Evolutionary conservation across 2,888 invertebrate genomes (phyloP).

Genomic region (Stenodera caucasica): DNA sequence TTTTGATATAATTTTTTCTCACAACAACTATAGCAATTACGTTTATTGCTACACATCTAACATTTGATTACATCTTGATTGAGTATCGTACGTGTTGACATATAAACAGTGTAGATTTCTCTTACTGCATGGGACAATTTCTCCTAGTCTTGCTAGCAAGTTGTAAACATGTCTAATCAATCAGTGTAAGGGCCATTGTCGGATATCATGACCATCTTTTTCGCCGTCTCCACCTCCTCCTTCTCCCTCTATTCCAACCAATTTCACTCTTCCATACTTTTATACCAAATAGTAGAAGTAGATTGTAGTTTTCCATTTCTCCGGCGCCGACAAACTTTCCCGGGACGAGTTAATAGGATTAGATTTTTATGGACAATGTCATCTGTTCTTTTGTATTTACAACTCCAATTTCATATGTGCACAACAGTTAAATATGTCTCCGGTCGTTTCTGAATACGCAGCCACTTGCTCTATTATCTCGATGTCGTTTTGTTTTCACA

Average conservation of each 20-base stretch:
- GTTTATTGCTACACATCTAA: neutral
- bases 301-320: slow-evolving; percentile 42
- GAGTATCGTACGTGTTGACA: slow-evolving; percentile 5
- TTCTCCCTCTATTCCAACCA: slow-evolving; percentile 33
- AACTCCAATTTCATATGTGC: slow-evolving; percentile 44
- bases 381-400: slow-evolving; percentile 52
- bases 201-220: slow-evolving; percentile 40
- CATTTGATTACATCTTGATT: slow-evolving; percentile 2
- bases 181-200: slow-evolving; percentile 35
- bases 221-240: too few species aligned
- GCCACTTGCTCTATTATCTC: slow-evolving; percentile 6
- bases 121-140: slow-evolving; percentile 24
- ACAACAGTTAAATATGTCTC: slow-evolving; percentile 47
- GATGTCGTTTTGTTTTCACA: slow-evolving; percentile 1
- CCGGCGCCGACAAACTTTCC: slow-evolving; percentile 49
- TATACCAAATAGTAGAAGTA: slow-evolving; percentile 16
- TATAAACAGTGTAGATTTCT: neutral
- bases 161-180: slow-evolving; percentile 44
- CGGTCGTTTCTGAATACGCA: slow-evolving; percentile 28
- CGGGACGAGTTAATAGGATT: slow-evolving; percentile 54
- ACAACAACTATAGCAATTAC: neutral
- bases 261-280: slow-evolving; percentile 26
- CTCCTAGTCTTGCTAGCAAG: slow-evolving; percentile 29
- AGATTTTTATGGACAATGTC: slow-evolving; percentile 56
- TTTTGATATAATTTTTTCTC: neutral